phyloP scores from a whole-genome alignment of 2,113 vertebrate genomes.

The Thalassoma bifasciatum region DNA sequence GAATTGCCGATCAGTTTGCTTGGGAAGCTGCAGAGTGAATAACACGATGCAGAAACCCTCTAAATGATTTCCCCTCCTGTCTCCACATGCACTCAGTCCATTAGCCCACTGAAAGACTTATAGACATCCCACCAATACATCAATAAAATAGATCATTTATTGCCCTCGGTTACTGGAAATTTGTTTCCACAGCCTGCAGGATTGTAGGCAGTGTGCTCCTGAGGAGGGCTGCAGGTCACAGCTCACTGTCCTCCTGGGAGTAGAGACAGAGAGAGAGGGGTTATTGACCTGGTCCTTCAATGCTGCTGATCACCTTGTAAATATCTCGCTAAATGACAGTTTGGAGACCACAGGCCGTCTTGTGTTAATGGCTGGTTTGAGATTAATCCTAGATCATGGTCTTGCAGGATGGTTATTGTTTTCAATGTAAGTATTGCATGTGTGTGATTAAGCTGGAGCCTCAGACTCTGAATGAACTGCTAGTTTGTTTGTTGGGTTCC shows the following conservation, averaged over 20 bases:
- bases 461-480: not conserved
- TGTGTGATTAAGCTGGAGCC: not conserved
- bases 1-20: conserved; percentile 25
- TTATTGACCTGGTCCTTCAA: conserved; percentile 36
- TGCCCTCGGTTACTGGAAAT: not conserved
- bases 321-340: conserved; percentile 18
- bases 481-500: not conserved
- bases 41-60: conserved; percentile 17
- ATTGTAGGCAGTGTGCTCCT: conserved; percentile 25
- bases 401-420: not conserved
- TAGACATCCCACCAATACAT: conserved; percentile 39
- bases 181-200: not conserved
- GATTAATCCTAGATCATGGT: conserved; percentile 16
- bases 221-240: conserved; percentile 30
- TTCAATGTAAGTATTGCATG: not conserved
- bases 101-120: conserved; percentile 49
- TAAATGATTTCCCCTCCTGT: conserved; percentile 39
- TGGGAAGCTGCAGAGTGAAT: conserved; percentile 43
- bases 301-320: conserved; percentile 42
- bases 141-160: conserved; percentile 35
- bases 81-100: conserved; percentile 45
- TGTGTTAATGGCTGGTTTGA: conserved; percentile 10
- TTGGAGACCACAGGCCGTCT: not conserved
- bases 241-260: conserved; percentile 6
- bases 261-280: not conserved